phyloP scores from a whole-genome alignment of 2,797 vertebrate genomes.

The Galagoides demidoff region DNA sequence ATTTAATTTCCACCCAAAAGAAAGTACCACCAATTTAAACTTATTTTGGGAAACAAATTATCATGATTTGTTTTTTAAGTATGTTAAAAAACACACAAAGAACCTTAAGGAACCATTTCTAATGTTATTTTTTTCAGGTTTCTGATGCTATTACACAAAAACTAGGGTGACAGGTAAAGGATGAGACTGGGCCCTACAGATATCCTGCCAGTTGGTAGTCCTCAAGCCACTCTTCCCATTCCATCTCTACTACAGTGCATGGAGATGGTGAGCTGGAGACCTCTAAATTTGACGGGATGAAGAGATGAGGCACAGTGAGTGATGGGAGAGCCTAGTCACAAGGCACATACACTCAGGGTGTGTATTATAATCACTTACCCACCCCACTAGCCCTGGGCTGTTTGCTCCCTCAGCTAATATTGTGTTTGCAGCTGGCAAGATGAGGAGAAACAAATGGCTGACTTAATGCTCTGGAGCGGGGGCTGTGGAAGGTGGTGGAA shows the following conservation, averaged over 20 bases:
- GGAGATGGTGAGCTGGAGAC: not conserved
- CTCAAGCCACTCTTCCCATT: not conserved
- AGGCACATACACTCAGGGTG: not conserved
- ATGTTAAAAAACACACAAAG: not conserved
- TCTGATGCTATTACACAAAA: not conserved
- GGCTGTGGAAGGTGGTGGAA: not conserved
- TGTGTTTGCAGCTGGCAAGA: not conserved
- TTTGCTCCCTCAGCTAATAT: not conserved
- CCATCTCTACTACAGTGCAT: not conserved
- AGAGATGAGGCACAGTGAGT: not conserved
- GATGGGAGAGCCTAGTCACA: not conserved
- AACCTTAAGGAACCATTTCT: not conserved
- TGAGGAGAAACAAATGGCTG: not conserved
- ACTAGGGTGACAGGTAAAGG: not conserved
- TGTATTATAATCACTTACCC: not conserved
- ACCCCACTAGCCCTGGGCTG: not conserved
- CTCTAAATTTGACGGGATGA: not conserved
- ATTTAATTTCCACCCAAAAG: constrained; percentile 21
- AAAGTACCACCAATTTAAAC: not conserved
- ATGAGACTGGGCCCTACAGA: not conserved
- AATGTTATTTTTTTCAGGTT: not conserved
- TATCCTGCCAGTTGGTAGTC: not conserved
- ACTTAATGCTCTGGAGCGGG: not conserved
- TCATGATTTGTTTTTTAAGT: constrained; percentile 15
- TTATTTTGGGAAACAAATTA: not conserved